These are phyloP conservation scores for Oxycera nigricornis DNA, from an alignment of 2,888 invertebrate genomes.

Conservation along the genomic window DNA sequence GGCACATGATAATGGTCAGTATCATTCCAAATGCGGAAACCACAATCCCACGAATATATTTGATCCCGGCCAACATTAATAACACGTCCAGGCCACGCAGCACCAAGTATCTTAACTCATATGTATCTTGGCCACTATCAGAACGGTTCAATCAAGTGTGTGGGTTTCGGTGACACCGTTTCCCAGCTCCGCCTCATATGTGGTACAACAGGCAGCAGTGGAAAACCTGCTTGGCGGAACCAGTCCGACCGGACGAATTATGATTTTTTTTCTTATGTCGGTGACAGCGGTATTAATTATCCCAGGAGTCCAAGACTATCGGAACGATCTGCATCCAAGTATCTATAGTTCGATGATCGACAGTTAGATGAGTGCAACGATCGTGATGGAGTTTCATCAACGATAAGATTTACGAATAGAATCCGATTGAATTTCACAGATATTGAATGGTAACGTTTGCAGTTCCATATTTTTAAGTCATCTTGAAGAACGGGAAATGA, in stretches of 20 bases:
- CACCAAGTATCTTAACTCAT: not conserved
- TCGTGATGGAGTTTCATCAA: not conserved
- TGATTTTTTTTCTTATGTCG: constrained; percentile 34
- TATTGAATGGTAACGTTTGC: not conserved
- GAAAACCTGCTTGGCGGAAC: constrained; percentile 21
- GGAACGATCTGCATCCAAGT: not conserved
- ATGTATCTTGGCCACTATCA: not conserved
- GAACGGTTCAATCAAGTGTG: constrained; percentile 10
- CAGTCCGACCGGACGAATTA: constrained; percentile 37
- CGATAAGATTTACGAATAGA: not conserved
- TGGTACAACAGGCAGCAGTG: not conserved
- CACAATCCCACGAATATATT: constrained; percentile 40
- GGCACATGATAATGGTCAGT: not conserved
- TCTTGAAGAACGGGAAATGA: too few relatives aligned
- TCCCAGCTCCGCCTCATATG: constrained; percentile 4
- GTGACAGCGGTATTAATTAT: constrained; percentile 36
- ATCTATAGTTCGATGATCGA: constrained; percentile 22
- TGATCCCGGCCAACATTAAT: not conserved
- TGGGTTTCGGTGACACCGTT: constrained; percentile 38
- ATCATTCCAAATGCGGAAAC: constrained; percentile 29
- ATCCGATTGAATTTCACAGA: not conserved
- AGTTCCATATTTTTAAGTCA: too few relatives aligned
- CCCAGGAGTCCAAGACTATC: constrained; percentile 34
- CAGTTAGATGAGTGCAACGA: not conserved
- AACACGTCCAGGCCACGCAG: not conserved